phyloP scores from a whole-genome alignment of 2,113 vertebrate species.

The Mugil cephalus region DNA sequence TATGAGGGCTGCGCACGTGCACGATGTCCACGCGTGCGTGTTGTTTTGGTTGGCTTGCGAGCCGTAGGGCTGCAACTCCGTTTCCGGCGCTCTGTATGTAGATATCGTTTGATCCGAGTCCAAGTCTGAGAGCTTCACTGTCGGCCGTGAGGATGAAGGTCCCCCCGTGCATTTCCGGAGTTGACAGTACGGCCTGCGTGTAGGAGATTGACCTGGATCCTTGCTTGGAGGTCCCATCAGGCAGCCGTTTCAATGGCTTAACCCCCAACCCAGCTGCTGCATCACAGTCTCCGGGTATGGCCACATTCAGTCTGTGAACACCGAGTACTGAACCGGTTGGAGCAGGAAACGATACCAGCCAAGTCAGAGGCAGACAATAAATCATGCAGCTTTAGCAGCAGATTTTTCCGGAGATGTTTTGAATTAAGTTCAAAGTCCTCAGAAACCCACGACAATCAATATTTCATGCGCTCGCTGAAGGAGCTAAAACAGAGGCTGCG shows the following conservation, averaged over 20 bases:
- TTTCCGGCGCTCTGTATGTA: conserved; percentile 42
- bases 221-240: conserved; percentile 23
- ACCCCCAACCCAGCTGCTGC: conserved; percentile 27
- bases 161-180: neutral
- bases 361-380: conserved; percentile 48
- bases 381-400: conserved; percentile 39
- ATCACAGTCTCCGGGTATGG: neutral
- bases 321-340: neutral
- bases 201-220: conserved; percentile 49
- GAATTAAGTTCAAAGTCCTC: conserved; percentile 34
- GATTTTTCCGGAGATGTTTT: conserved; percentile 34
- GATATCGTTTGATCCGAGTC: conserved; percentile 57
- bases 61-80: conserved; percentile 27
- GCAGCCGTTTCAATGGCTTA: conserved; percentile 38
- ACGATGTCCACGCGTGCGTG: conserved; percentile 4
- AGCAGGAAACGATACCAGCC: conserved; percentile 5
- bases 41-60: conserved; percentile 38
- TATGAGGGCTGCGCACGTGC: neutral
- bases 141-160: conserved; percentile 23
- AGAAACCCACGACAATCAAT: conserved; percentile 46
- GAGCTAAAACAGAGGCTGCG: conserved; percentile 25
- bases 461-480: conserved; percentile 34
- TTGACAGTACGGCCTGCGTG: neutral
- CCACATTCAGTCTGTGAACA: conserved; percentile 16
- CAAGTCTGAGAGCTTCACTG: conserved; percentile 45